Conservation (phyloP, 2,888 invertebrate genomes). For the Tachystola acroxantha region DNA sequence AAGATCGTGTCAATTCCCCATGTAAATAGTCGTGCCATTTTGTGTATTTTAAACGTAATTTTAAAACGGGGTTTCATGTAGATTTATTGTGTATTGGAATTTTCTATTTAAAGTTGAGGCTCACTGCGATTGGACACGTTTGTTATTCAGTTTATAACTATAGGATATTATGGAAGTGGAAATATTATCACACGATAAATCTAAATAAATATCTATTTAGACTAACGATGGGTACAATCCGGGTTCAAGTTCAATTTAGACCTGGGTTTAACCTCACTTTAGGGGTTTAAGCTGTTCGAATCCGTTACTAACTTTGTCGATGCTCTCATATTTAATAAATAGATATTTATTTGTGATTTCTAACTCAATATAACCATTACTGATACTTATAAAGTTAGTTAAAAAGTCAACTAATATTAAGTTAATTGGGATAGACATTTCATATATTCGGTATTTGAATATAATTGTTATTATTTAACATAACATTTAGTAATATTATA, state of each 20-base stretch:
- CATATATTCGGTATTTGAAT: constrained; percentile 48
- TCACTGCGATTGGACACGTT: constrained; percentile 25
- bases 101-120: constrained; percentile 37
- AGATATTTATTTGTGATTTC: too few species aligned
- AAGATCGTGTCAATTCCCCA: constrained; percentile 68
- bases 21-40: constrained; percentile 75
- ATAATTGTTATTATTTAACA: constrained; percentile 46
- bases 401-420: constrained; percentile 9
- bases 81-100: constrained; percentile 12
- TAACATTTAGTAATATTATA: constrained; percentile 35
- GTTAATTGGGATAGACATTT: constrained; percentile 27
- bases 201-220: too few species aligned
- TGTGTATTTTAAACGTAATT: constrained; percentile 45
- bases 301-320: too few species aligned
- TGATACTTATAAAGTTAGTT: constrained; percentile 2
- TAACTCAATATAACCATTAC: constrained; percentile 7
- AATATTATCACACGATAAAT: too few species aligned
- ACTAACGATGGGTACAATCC: too few species aligned
- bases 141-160: constrained; percentile 13
- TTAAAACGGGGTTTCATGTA: constrained; percentile 43
- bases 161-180: too few species aligned
- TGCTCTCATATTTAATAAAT: too few species aligned
- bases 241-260: too few species aligned
- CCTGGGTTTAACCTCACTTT: too few species aligned
- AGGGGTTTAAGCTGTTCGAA: too few species aligned